phyloP scores from a whole-genome alignment of 37 sponge, comb jelly and placozoan species.

The Aplysina aerophoba region DNA sequence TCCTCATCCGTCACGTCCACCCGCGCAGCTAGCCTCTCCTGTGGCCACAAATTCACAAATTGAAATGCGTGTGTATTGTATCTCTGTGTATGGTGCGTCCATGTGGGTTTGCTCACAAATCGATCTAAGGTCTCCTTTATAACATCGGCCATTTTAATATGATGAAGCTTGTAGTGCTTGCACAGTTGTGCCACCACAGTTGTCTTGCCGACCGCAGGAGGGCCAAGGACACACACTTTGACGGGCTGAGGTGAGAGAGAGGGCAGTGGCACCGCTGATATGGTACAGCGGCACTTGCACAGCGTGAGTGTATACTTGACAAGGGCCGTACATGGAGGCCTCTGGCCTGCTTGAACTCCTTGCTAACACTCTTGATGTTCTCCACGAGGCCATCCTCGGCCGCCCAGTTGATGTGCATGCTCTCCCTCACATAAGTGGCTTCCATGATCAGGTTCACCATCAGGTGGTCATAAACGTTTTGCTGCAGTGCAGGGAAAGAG shows the following conservation, averaged over 20 bases:
- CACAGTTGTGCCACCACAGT: constrained; percentile 71
- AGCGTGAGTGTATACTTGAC: too few species aligned
- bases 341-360: constrained; percentile 82
- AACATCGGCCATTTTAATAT: constrained; percentile 83
- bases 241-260: constrained; percentile 56
- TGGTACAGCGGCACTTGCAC: too few species aligned
- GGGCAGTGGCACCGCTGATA: not conserved
- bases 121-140: constrained; percentile 75
- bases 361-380: constrained; percentile 63
- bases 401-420: constrained; percentile 74
- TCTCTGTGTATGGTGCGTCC: not conserved
- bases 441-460: constrained; percentile 87
- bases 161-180: constrained; percentile 93
- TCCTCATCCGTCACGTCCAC: constrained; percentile 71
- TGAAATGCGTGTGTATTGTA: not conserved
- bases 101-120: constrained; percentile 52
- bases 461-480: constrained; percentile 74
- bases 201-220: constrained; percentile 89
- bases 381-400: constrained; percentile 88
- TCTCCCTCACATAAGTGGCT: constrained; percentile 74
- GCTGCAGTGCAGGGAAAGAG: constrained; percentile 38
- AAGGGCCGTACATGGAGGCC: constrained; percentile 64
- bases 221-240: constrained; percentile 84
- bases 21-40: constrained; percentile 45
- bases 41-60: not conserved